Evolutionary conservation across 2,888 invertebrate genomes (phyloP).

Genomic region (Formica aserva): DNA sequence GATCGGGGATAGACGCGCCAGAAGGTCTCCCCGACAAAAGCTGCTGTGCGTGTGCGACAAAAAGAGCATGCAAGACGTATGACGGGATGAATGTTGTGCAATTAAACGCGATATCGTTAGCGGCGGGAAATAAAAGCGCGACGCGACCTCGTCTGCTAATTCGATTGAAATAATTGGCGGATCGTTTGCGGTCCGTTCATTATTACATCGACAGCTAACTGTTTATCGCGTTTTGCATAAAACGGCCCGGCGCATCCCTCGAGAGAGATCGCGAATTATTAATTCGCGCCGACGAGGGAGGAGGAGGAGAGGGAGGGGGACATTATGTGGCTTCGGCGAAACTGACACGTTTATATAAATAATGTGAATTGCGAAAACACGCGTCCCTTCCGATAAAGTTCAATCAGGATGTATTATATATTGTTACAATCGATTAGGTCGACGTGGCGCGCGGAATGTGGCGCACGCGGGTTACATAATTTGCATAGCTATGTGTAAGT

Average conservation of each 20-base stretch:
- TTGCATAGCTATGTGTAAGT: slow-evolving; percentile 37
- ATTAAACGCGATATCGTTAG: slow-evolving; percentile 35
- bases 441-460: neutral
- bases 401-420: slow-evolving; percentile 31
- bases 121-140: slow-evolving; percentile 18
- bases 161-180: slow-evolving; percentile 48
- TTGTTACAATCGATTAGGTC: slow-evolving; percentile 10
- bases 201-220: slow-evolving; percentile 43
- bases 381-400: slow-evolving; percentile 2
- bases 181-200: slow-evolving; percentile 40
- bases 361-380: slow-evolving; percentile 27
- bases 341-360: slow-evolving; percentile 33
- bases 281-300: slow-evolving; percentile 10
- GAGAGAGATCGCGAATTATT: slow-evolving; percentile 39
- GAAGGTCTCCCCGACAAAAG: slow-evolving; percentile 2
- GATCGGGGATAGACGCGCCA: neutral
- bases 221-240: slow-evolving; percentile 38
- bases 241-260: neutral
- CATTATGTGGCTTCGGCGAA: slow-evolving; percentile 15
- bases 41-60: neutral
- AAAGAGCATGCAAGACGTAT: slow-evolving; percentile 1
- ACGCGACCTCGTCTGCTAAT: neutral
- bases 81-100: slow-evolving; percentile 10
- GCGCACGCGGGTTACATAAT: neutral
- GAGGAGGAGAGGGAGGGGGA: neutral